A percentile compares a stretch with the other conserved stretches of the same genome.
phyloP scores from a whole-genome alignment of 2,113 vertebrate genomes.

The Chiloscyllium plagiosum region DNA sequence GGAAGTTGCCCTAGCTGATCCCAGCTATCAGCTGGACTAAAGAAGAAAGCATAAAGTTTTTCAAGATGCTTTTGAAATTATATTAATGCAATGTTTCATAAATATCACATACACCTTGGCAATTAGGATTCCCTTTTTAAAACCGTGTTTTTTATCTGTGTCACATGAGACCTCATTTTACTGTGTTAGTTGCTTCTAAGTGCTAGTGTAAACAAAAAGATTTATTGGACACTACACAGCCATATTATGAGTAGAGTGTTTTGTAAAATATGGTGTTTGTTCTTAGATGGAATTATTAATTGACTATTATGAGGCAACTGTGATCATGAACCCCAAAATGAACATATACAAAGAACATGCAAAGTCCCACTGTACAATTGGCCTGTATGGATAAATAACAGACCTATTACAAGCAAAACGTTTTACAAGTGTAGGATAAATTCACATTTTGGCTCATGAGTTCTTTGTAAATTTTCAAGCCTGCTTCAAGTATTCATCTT shows the following conservation, averaged over 20 bases:
- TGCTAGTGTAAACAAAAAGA: too few species aligned
- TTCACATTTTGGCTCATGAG: neutral
- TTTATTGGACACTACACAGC: too few species aligned
- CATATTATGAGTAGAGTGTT: too few species aligned
- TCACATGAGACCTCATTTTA: too few species aligned
- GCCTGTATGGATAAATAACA: neutral
- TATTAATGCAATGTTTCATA: neutral
- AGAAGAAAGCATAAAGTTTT: neutral
- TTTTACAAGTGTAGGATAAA: neutral
- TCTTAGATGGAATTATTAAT: too few species aligned
- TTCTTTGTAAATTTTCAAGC: neutral
- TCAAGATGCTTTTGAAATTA: neutral
- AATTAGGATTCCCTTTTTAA: too few species aligned
- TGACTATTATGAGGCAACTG: too few species aligned
- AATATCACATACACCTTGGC: neutral
- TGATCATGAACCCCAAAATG: too few species aligned
- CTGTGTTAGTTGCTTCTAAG: too few species aligned
- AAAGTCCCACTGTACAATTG: neutral
- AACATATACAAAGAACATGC: neutral
- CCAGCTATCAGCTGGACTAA: neutral
- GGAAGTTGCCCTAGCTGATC: neutral
- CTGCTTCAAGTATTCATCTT: neutral
- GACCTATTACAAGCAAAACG: neutral
- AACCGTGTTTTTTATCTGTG: too few species aligned
- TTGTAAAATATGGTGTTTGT: too few species aligned